Evolutionary conservation across 2,113 vertebrate species (phyloP), one percentile per base, ranked within the genome.

Genomic region (Ahaetulla prasina): DNA sequence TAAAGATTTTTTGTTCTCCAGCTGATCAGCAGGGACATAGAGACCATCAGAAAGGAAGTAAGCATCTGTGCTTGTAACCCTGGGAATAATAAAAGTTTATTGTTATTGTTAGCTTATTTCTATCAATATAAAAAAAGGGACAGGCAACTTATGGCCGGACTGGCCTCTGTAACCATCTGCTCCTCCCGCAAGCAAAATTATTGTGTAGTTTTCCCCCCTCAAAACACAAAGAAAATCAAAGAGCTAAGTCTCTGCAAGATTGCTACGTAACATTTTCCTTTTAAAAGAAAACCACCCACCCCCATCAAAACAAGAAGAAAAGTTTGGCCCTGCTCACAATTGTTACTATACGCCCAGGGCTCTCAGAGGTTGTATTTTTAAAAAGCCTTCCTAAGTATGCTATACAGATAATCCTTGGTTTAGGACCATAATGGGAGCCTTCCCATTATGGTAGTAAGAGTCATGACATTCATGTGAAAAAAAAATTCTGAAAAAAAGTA

Each of bases 21-120:
- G 98, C 95, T 99, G 99, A 92, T 98, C 97, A 95, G 98, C 97
- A 25, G 98, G 96, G 60, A 99, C 98, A 92, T 99, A 99, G 63
- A 99, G 98, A 52, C 99, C 99, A n/a, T 99, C 99, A 45, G 99
- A 99, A 93, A 99, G 97, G 96, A 99, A 99, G 97, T 99, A 99
- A 96, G 98, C 93, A 93, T 99, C 99, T 47, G 97, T 98, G 94
- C 99, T 98, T 25, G 98, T 99, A 95, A 99, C 98, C 97, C 99
- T 99, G 96, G 96, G 57, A 96, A 96, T 92, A 86, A 90, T 85
- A 95, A 39, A 89, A 84, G 95, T 63, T 2, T 16, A 30, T 80
- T 45, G 30, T 85, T 57, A 50, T 80, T 54, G 20, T 85, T 30
- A 60, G 53, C 30, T n/a, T 55, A 49, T 35, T 11, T 35, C 16